A percentile compares a stretch with the other conserved stretches of the same genome.
These are phyloP conservation scores for Melieria picta DNA, from an alignment of 2,888 invertebrate genomes.

Conservation along the genomic window DNA sequence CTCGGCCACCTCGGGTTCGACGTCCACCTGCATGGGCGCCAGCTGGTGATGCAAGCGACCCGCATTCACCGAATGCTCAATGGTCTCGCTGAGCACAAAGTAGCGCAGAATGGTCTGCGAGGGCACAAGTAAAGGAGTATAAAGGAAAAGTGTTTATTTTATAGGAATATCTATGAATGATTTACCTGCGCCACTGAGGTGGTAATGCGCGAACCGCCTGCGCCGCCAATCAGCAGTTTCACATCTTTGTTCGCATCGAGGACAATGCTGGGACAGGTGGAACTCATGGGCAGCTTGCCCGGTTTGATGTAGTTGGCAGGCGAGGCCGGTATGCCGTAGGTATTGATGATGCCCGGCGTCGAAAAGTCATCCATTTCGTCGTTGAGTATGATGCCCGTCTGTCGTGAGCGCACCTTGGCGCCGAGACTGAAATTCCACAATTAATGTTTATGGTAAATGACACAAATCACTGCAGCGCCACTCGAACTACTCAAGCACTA, in stretches of 20 bases:
- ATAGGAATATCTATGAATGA: not conserved
- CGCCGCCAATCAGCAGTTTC: slow-evolving; percentile 79
- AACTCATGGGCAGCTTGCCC: slow-evolving; percentile 86
- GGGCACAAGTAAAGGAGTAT: not conserved
- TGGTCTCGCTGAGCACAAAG: slow-evolving; percentile 72
- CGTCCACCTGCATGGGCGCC: slow-evolving; percentile 76
- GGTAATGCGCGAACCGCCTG: slow-evolving; percentile 91
- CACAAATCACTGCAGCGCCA: not conserved
- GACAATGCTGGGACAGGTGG: slow-evolving; percentile 87
- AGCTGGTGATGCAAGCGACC: slow-evolving; percentile 91
- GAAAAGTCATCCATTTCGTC: slow-evolving; percentile 98
- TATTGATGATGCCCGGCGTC: slow-evolving; percentile 77
- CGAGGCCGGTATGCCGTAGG: slow-evolving; percentile 81
- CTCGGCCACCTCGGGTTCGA: slow-evolving; percentile 73
- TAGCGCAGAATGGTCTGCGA: slow-evolving; percentile 73
- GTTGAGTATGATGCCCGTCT: slow-evolving; percentile 90
- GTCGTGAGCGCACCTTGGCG: slow-evolving; percentile 76
- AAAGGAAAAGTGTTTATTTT: not conserved
- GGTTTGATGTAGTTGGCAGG: slow-evolving; percentile 85
- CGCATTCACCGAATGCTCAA: slow-evolving; percentile 76
- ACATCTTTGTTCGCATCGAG: slow-evolving; percentile 73
- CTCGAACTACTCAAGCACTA: too few species aligned
- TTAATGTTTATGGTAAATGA: not conserved
- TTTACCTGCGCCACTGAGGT: slow-evolving; percentile 73
- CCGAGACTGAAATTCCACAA: slow-evolving; percentile 75